phyloP scores from a whole-genome alignment of 1,140 invertebrate genomes.

The Hirudo medicinalis region DNA sequence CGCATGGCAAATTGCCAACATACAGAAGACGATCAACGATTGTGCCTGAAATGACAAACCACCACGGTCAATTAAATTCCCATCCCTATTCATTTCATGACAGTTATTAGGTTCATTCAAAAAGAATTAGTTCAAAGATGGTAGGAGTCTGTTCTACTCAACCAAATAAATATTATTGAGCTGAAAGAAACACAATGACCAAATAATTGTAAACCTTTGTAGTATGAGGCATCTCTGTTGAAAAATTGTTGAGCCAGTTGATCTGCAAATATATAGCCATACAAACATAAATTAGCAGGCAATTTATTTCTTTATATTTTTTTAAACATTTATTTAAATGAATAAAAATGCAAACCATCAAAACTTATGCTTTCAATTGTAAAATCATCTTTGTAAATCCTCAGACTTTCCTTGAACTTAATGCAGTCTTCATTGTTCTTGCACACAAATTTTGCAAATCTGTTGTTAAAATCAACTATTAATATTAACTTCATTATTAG shows the following conservation, averaged over 20 bases:
- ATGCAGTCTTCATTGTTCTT: constrained; percentile 3
- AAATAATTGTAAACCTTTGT: constrained; percentile 1
- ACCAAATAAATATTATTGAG: too few species aligned
- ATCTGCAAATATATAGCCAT: not conserved
- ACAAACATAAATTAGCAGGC: not conserved
- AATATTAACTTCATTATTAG: too few species aligned
- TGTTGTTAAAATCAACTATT: not conserved
- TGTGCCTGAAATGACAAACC: constrained; percentile 16
- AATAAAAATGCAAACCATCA: constrained; percentile 7
- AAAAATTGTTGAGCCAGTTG: constrained; percentile 4
- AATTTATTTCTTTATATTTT: too few species aligned
- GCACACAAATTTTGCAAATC: constrained; percentile 10
- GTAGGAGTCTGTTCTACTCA: too few species aligned
- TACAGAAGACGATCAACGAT: constrained; percentile 16
- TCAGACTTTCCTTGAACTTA: constrained; percentile 5
- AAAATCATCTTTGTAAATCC: not conserved
- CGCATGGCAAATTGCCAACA: constrained; percentile 19
- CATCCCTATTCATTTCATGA: constrained; percentile 7
- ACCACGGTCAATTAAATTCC: constrained; percentile 11
- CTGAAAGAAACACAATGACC: too few species aligned
- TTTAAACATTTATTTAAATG: not conserved
- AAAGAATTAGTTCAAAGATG: too few species aligned
- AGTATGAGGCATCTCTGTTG: constrained; percentile 3
- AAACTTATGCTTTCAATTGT: constrained; percentile 12
- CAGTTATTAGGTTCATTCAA: too few species aligned